Conservation (phyloP, 2,113 vertebrate species). For the Pygoscelis antarcticus region DNA sequence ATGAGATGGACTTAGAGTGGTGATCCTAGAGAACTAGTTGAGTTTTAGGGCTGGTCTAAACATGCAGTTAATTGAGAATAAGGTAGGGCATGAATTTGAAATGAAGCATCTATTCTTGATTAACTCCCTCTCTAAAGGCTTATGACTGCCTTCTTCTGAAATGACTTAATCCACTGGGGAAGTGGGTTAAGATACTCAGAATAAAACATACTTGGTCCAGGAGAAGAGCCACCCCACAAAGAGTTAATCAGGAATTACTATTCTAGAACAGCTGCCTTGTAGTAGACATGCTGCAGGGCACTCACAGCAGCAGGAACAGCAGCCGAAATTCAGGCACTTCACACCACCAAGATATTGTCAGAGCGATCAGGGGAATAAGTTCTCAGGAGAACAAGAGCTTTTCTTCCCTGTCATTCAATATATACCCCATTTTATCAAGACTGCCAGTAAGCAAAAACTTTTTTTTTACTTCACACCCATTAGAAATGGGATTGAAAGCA, state of each 20-base stretch:
- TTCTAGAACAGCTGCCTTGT: neutral
- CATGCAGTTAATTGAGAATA: neutral
- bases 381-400: neutral
- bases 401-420: neutral
- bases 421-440: neutral
- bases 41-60: neutral
- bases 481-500: neutral
- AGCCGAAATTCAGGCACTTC: neutral
- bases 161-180: neutral
- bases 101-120: neutral
- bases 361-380: neutral
- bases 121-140: slow-evolving; percentile 3
- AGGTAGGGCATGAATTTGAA: neutral
- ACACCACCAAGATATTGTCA: neutral
- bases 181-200: neutral
- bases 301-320: neutral
- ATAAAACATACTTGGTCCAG: neutral
- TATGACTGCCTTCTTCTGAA: neutral
- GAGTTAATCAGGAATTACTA: neutral
- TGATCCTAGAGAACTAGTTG: neutral
- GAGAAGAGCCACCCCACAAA: neutral
- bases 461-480: neutral
- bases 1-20: neutral
- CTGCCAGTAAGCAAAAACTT: neutral
- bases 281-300: neutral